Evolutionary conservation across 2,888 invertebrate genomes (phyloP), one percentile per base, ranked within the genome.

Genomic region (Agonopterix alstromeriana): DNA sequence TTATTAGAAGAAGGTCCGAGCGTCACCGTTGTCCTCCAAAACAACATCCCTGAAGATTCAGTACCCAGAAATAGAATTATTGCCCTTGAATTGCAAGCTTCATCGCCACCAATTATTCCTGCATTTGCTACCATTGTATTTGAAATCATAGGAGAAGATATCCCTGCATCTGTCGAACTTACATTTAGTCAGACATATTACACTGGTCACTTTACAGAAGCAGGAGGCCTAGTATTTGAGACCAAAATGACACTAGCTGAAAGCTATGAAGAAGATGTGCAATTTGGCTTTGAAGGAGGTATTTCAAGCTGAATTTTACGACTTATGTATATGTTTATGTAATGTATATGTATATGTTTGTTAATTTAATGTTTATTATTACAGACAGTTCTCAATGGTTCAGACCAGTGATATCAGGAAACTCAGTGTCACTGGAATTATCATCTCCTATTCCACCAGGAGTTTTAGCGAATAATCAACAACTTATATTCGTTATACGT

Each of bases 311-410:
- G 2, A 36, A 36, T 9, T 9, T 9, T 36, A n/a, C 36, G 2
- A 3, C 36, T 36, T 36, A 10, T 1, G 1, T n/a, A n/a, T n/a
- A n/a, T n/a, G n/a, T n/a, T n/a, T n/a, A n/a, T n/a, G n/a, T n/a
- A n/a, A n/a, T n/a, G n/a, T n/a, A n/a, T n/a, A n/a, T n/a, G n/a
- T n/a, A n/a, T n/a, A 0, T 4, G 3, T 17, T 38, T 38, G n/a
- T 38, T 36, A 36, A 36, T 36, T 38, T 38, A 3, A 38, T 38
- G 2, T 38, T n/a, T 38, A 38, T 38, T n/a, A 38, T 8, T 35
- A 46, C 52, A 61, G 61, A 54, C 8, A 36, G 51, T 10, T 12
- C 65, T 0, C 60, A 60, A 42, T 67, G 62, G 60, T 67, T 67
- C 40, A 35, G 27, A 2, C 5, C 61, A 5, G 35, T 41, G 1